These are phyloP conservation scores for Cyanocitta stelleri DNA, from an alignment of 2,113 vertebrate species.

Conservation along the genomic window DNA sequence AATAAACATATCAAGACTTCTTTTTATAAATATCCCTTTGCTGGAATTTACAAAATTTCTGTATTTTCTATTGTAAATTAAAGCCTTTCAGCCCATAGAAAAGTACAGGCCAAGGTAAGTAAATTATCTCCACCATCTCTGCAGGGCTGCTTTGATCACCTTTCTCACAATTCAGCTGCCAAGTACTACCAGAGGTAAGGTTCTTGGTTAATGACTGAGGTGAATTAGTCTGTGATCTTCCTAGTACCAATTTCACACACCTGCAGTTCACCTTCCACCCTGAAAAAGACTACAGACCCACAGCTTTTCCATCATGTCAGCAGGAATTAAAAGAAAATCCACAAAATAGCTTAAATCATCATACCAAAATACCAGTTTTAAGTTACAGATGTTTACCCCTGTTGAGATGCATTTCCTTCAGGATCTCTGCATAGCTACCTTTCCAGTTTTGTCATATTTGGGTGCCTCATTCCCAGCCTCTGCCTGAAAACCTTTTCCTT, in stretches of 20 bases:
- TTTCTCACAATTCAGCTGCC: neutral
- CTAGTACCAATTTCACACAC: neutral
- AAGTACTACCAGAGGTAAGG: neutral
- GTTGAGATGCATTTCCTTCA: neutral
- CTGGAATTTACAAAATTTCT: neutral
- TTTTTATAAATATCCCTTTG: neutral
- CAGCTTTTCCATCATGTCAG: neutral
- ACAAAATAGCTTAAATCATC: neutral
- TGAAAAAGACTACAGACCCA: neutral
- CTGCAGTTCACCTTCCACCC: neutral
- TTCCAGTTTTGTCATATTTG: neutral
- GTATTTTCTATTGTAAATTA: neutral
- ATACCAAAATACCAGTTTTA: neutral
- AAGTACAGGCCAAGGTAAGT: neutral
- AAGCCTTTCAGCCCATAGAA: neutral
- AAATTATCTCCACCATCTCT: neutral
- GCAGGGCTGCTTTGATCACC: neutral
- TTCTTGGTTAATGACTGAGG: neutral
- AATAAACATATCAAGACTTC: neutral
- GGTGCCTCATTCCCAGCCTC: neutral
- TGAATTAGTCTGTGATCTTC: neutral
- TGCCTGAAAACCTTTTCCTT: neutral
- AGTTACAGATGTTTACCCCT: neutral
- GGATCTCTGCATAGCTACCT: neutral
- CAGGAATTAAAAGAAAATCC: neutral